Evolutionary conservation across 1,140 invertebrate species (phyloP).

Genomic region (Heliothis virescens): DNA sequence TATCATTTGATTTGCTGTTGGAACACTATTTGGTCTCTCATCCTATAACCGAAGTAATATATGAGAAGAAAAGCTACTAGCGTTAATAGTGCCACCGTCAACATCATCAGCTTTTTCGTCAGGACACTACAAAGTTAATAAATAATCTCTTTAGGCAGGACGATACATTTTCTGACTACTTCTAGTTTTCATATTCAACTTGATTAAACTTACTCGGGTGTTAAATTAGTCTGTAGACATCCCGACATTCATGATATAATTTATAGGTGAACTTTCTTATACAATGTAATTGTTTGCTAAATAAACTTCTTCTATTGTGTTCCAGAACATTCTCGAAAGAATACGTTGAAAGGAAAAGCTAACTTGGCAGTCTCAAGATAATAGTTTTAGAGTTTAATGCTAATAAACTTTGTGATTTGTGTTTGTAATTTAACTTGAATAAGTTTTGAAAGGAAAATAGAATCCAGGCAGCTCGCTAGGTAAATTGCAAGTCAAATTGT

Average conservation of each 20-base stretch:
- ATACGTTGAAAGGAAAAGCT: conserved; percentile 30
- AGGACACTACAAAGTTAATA: neutral
- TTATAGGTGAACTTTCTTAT: conserved; percentile 45
- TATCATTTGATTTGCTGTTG: too few relatives aligned
- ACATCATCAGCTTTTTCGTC: too few relatives aligned
- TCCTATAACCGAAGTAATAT: too few relatives aligned
- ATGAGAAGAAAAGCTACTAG: too few relatives aligned
- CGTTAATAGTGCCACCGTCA: too few relatives aligned
- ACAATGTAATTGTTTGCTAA: conserved; percentile 36
- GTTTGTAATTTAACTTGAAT: conserved; percentile 5
- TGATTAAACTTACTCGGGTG: conserved; percentile 46
- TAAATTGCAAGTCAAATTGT: too few relatives aligned
- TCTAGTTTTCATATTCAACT: conserved; percentile 9
- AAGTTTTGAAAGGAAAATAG: conserved; percentile 1
- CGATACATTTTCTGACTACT: neutral
- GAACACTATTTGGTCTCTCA: neutral
- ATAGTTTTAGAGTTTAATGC: conserved; percentile 16
- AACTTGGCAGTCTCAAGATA: conserved; percentile 13
- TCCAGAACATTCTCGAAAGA: conserved; percentile 24
- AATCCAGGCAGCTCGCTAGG: too few relatives aligned
- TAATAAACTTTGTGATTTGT: conserved; percentile 41
- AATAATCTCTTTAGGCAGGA: neutral
- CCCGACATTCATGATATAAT: conserved; percentile 38
- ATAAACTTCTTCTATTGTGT: conserved; percentile 31
- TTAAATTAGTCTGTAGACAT: conserved; percentile 39